phyloP scores from a whole-genome alignment of 2,888 invertebrate species.

The Stenotaenia linearis region DNA sequence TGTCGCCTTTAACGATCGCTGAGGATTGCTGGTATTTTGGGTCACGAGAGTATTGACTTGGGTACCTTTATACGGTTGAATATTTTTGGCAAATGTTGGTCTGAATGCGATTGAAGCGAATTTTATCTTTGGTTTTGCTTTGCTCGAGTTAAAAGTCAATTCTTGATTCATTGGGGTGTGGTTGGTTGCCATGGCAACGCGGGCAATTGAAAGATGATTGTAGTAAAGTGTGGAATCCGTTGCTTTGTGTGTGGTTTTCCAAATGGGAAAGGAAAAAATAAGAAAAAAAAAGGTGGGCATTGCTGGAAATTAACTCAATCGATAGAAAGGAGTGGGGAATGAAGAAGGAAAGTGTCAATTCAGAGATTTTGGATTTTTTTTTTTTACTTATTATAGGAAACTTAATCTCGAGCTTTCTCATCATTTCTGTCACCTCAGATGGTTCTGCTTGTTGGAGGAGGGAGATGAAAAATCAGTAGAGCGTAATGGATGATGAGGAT shows the following conservation, averaged over 20 bases:
- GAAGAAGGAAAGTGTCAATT: neutral
- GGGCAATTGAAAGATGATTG: neutral
- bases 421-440: constrained; percentile 16
- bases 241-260: constrained; percentile 24
- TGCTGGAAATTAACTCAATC: constrained; percentile 20
- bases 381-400: neutral
- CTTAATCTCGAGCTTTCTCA: constrained; percentile 16
- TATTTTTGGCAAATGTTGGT: neutral
- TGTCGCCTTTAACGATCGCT: constrained; percentile 12
- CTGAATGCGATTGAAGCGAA: neutral
- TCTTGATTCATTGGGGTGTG: constrained; percentile 24
- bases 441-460: neutral
- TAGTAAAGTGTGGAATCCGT: neutral
- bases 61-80: neutral
- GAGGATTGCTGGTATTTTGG: neutral
- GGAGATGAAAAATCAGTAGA: neutral
- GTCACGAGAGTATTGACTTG: neutral
- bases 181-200: neutral
- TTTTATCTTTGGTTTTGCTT: neutral
- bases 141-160: constrained; percentile 10
- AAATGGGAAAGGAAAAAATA: neutral
- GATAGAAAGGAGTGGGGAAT: neutral
- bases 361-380: neutral
- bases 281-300: neutral
- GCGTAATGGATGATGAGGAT: constrained; percentile 24